Evolutionary conservation across 2,797 vertebrate species (phyloP).

Genomic region (Antrozous pallidus): DNA sequence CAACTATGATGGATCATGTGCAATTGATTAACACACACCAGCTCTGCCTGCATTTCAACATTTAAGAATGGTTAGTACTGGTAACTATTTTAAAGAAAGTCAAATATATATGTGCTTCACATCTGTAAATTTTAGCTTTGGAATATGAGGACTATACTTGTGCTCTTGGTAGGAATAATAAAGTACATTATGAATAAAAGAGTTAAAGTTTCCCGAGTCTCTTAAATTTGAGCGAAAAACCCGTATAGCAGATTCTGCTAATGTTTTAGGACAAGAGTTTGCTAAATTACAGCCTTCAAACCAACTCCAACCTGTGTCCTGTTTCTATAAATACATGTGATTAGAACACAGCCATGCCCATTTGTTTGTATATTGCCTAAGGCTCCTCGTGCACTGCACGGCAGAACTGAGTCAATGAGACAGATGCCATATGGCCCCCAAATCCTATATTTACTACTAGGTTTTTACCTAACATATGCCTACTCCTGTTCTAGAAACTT

Average conservation of each 20-base stretch:
- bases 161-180: not conserved
- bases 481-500: not conserved
- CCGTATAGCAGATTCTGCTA: not conserved
- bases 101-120: not conserved
- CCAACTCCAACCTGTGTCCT: not conserved
- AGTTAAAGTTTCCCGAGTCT: not conserved
- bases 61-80: not conserved
- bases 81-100: not conserved
- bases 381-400: not conserved
- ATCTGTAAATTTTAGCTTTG: not conserved
- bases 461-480: not conserved
- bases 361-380: not conserved
- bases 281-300: not conserved
- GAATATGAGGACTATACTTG: not conserved
- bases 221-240: not conserved
- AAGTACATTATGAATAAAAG: not conserved
- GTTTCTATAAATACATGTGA: slow-evolving; percentile 39
- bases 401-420: not conserved
- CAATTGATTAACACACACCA: not conserved
- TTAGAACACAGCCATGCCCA: not conserved
- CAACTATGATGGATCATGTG: not conserved
- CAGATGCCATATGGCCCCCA: not conserved
- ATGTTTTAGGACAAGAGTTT: not conserved
- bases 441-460: not conserved
- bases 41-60: not conserved